phyloP scores from a whole-genome alignment of 1,140 invertebrate genomes.

The Ruditapes philippinarum region DNA sequence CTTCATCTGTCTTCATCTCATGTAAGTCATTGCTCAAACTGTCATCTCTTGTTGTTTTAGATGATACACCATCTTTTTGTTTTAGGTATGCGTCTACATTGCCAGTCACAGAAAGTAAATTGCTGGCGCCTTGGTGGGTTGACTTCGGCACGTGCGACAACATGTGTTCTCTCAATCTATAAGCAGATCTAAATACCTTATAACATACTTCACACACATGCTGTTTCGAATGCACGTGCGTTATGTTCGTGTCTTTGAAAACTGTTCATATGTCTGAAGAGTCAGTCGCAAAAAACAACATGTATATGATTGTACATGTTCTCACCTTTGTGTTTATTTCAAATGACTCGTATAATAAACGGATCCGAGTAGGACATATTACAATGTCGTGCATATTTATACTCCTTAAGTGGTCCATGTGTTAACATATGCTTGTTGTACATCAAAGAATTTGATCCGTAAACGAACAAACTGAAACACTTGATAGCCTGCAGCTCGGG shows the following conservation, averaged over 20 bases:
- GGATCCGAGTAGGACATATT: conserved; percentile 76
- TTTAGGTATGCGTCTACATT: neutral
- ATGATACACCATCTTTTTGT: neutral
- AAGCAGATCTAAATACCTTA: conserved; percentile 75
- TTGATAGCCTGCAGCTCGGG: conserved; percentile 76
- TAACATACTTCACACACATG: conserved; percentile 75
- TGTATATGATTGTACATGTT: conserved; percentile 67
- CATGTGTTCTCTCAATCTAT: conserved; percentile 74
- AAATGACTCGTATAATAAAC: conserved; percentile 79
- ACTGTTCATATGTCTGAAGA: conserved; percentile 75
- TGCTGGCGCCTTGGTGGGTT: neutral
- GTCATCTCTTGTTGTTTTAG: neutral
- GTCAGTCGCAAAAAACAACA: conserved; percentile 79
- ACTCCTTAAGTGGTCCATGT: conserved; percentile 73
- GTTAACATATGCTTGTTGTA: no score
- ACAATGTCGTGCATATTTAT: conserved; percentile 76
- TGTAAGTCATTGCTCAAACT: neutral
- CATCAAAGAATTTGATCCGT: no score
- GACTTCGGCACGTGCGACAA: conserved; percentile 65
- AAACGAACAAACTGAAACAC: conserved; percentile 76
- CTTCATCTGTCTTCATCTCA: neutral
- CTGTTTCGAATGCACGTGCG: conserved; percentile 76
- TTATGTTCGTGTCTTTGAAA: conserved; percentile 79
- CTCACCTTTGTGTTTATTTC: conserved; percentile 77
- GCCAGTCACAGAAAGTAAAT: no score